Percentiles rank a stretch among this genome's conserved stretches.
Evolutionary conservation across 2,888 invertebrate genomes (phyloP).

Genomic region (Amphipoea lucens): DNA sequence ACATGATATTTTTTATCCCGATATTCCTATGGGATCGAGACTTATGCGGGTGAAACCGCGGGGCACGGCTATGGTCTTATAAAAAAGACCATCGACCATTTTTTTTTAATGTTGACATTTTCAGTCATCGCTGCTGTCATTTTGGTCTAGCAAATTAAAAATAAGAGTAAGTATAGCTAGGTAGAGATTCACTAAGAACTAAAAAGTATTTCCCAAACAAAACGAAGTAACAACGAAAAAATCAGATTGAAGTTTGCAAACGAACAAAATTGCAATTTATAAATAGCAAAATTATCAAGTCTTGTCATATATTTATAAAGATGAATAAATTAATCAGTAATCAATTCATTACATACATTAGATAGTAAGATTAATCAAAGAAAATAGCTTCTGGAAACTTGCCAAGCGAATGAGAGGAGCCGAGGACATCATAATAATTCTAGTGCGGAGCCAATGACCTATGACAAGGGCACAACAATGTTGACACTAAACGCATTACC

Average conservation of each 20-base stretch:
- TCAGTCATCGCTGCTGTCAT: no score
- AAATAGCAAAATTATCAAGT: background rate
- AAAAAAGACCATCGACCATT: no score
- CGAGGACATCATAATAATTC: slow-evolving; percentile 50
- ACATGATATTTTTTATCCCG: no score
- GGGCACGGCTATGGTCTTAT: no score
- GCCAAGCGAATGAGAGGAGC: slow-evolving; percentile 25
- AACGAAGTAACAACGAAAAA: background rate
- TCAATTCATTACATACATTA: background rate
- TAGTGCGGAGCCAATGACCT: slow-evolving; percentile 54
- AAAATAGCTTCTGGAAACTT: slow-evolving; percentile 38
- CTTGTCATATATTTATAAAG: background rate
- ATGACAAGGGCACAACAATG: slow-evolving; percentile 46
- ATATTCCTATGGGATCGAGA: no score
- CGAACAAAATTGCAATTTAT: no score
- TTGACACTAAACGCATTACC: slow-evolving; percentile 8
- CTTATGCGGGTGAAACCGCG: no score
- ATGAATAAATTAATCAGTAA: slow-evolving; percentile 16
- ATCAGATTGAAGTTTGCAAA: background rate
- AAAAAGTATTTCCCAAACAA: background rate
- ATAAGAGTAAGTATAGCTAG: background rate
- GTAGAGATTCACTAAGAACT: background rate
- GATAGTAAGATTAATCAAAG: slow-evolving; percentile 28
- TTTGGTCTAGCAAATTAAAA: no score
- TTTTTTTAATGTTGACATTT: no score